Evolutionary conservation across 2,113 vertebrate species (phyloP).

Genomic region (Leiothrix lutea): DNA sequence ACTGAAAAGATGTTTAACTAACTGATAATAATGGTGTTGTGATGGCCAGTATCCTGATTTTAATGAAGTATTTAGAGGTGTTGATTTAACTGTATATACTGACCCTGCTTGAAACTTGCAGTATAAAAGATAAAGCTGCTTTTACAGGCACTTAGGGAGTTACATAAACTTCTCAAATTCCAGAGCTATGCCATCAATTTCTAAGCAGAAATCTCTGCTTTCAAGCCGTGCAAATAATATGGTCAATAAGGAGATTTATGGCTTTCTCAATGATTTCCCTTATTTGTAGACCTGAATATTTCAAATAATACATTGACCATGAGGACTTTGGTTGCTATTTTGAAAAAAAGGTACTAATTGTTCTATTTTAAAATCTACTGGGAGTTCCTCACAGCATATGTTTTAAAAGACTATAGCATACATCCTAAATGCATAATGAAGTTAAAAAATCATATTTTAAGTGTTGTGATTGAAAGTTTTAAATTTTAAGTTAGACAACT

Average conservation of each 20-base stretch:
- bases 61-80: neutral
- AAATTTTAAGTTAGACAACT: neutral
- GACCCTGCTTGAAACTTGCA: neutral
- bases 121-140: neutral
- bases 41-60: conserved; percentile 19
- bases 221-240: neutral
- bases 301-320: neutral
- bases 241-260: neutral
- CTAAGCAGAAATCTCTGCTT: neutral
- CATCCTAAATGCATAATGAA: neutral
- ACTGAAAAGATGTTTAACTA: neutral
- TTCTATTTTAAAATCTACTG: neutral
- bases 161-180: neutral
- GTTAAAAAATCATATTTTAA: neutral
- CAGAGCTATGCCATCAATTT: neutral
- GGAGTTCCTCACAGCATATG: neutral
- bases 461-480: neutral
- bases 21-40: conserved; percentile 5
- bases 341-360: neutral
- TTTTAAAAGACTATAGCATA: neutral
- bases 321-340: neutral
- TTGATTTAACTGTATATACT: conserved; percentile 11
- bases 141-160: neutral
- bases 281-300: neutral
- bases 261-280: neutral